Percentiles rank a stretch among this genome's conserved stretches.
Conservation (phyloP, 2,797 vertebrate species). For the Gastrophryne carolinensis region DNA sequence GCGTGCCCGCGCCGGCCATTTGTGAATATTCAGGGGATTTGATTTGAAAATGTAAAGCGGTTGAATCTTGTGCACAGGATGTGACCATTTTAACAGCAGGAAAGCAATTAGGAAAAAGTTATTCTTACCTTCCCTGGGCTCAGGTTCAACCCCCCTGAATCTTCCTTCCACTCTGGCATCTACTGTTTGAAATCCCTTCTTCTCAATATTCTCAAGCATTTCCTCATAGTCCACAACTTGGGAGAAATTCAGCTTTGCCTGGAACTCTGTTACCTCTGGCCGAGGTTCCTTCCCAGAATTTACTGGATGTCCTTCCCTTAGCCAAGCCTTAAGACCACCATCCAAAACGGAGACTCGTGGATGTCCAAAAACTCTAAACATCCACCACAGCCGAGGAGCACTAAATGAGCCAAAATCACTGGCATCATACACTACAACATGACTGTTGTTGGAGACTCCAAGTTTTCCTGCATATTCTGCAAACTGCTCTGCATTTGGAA, state of each 20-base stretch:
- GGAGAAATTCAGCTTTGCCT: slow-evolving; percentile 62
- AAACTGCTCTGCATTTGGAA: slow-evolving; percentile 77
- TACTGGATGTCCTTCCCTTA: slow-evolving; percentile 68
- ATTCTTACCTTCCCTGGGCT: slow-evolving; percentile 84
- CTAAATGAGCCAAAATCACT: slow-evolving; percentile 85
- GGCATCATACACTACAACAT: slow-evolving; percentile 90
- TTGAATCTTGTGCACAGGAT: no score
- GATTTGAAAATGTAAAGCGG: no score
- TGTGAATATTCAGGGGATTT: no score
- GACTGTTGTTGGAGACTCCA: slow-evolving; percentile 81
- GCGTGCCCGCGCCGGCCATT: no score
- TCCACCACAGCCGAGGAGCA: slow-evolving; percentile 94
- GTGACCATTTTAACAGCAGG: background rate
- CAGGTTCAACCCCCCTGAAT: slow-evolving; percentile 82
- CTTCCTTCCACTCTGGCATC: slow-evolving; percentile 81
- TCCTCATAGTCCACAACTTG: slow-evolving; percentile 86
- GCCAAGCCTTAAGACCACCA: slow-evolving; percentile 86
- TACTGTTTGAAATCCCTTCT: slow-evolving; percentile 75
- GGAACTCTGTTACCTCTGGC: slow-evolving; percentile 67
- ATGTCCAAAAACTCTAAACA: slow-evolving; percentile 92
- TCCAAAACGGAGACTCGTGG: slow-evolving; percentile 83
- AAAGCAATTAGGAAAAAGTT: background rate
- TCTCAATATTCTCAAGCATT: slow-evolving; percentile 78
- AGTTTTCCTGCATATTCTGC: slow-evolving; percentile 76
- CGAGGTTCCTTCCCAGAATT: slow-evolving; percentile 66